Percentiles rank a stretch among this genome's conserved stretches.
These are phyloP conservation scores for Poeciliopsis paucimaculata DNA, from an alignment of 2,797 vertebrate species.

Conservation along the genomic window DNA sequence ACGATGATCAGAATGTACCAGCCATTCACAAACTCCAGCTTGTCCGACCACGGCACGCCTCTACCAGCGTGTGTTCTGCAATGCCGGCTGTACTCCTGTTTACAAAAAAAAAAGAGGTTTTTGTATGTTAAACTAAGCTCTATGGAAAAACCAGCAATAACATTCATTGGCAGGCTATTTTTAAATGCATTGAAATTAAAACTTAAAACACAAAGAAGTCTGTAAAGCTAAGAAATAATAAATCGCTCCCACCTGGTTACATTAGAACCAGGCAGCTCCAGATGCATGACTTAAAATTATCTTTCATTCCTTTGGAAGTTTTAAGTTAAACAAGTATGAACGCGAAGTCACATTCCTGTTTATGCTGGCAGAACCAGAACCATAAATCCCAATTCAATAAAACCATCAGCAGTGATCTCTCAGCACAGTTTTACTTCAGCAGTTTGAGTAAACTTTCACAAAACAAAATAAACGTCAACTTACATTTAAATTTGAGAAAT, in stretches of 20 bases:
- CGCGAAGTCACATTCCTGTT: neutral
- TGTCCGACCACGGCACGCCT: constrained; percentile 84
- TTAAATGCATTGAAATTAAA: neutral
- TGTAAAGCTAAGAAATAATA: neutral
- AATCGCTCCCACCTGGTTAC: neutral
- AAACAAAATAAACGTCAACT: neutral
- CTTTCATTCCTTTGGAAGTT: neutral
- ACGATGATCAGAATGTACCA: constrained; percentile 94
- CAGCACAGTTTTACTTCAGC: neutral
- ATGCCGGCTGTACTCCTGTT: constrained; percentile 87
- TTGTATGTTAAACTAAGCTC: neutral
- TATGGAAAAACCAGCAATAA: neutral
- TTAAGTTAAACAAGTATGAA: neutral
- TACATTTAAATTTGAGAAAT: neutral
- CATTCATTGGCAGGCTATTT: neutral
- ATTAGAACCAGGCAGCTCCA: neutral
- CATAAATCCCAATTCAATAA: neutral
- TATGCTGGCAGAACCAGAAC: neutral
- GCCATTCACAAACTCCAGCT: constrained; percentile 90
- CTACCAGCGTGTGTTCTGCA: constrained; percentile 78
- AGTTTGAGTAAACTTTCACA: neutral
- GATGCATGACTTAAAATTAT: neutral
- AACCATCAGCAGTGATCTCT: neutral
- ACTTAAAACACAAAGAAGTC: neutral
- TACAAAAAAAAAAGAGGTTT: neutral